These are phyloP conservation scores for Anthopleura xanthogrammica DNA, from an alignment of 92 coral and sea anemone genomes.

Conservation along the genomic window DNA sequence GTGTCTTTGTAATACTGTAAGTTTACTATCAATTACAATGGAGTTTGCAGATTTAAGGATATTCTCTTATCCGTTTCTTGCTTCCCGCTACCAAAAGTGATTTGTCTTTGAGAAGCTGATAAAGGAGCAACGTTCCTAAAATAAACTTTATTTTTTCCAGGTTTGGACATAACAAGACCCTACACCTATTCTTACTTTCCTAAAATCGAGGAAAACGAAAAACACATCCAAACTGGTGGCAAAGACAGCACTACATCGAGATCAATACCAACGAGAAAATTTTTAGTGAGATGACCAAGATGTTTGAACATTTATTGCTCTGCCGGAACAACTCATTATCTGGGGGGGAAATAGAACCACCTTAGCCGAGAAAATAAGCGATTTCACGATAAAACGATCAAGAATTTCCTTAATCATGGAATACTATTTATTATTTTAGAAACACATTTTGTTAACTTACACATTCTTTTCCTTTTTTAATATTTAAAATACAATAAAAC, in stretches of 20 bases:
- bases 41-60: too few relatives aligned
- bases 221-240: conserved; percentile 42
- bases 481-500: too few relatives aligned
- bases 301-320: too few relatives aligned
- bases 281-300: background rate
- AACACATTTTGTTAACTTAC: background rate
- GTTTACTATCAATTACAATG: too few relatives aligned
- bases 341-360: background rate
- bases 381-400: background rate
- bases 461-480: background rate
- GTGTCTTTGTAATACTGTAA: too few relatives aligned
- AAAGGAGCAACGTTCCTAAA: background rate
- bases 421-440: background rate
- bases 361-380: background rate
- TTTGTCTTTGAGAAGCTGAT: too few relatives aligned
- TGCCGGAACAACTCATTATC: too few relatives aligned
- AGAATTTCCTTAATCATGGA: background rate
- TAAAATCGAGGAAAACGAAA: conserved; percentile 34
- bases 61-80: background rate
- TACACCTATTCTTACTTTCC: conserved; percentile 66
- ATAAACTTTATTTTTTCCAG: conserved; percentile 22
- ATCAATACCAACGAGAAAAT: background rate
- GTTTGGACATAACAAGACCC: conserved; percentile 51
- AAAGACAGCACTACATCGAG: background rate
- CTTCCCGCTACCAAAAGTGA: too few relatives aligned